Evolutionary conservation across 2,888 invertebrate genomes (phyloP).

Genomic region (Cinara cedri): DNA sequence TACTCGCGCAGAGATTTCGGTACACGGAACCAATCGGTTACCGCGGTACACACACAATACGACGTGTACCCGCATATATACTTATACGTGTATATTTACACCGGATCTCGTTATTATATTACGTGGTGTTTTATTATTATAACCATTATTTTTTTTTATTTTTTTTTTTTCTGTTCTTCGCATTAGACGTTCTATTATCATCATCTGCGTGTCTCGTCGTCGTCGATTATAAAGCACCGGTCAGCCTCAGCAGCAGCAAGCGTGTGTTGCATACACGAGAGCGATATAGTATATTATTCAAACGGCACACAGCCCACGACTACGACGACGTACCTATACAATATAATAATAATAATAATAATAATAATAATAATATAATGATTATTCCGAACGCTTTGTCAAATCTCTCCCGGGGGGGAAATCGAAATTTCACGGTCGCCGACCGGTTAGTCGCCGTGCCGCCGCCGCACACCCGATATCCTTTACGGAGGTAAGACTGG

Average conservation of each 20-base stretch:
- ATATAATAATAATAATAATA: not conserved
- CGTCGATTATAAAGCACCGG: conserved; percentile 33
- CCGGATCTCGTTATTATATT: conserved; percentile 52
- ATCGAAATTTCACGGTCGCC: conserved; percentile 52
- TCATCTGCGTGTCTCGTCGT: not conserved
- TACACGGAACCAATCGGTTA: conserved; percentile 49
- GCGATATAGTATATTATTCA: conserved; percentile 6
- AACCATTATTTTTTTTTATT: not conserved
- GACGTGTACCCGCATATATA: not conserved
- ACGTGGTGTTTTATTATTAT: conserved; percentile 40
- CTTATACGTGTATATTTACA: not conserved
- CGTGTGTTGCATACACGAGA: not conserved
- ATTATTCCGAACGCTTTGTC: conserved; percentile 43
- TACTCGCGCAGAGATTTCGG: not conserved
- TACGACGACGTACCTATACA: not conserved
- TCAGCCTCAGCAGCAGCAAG: not conserved
- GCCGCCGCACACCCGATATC: not conserved
- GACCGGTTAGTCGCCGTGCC: not conserved
- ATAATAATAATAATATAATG: not conserved
- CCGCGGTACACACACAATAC: conserved; percentile 9
- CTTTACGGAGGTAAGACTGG: too few species aligned
- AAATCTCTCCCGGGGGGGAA: not conserved
- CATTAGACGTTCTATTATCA: not conserved
- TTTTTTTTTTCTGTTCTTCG: conserved; percentile 30
- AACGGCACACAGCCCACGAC: conserved; percentile 13